Base-by-base conservation (phyloP, 2,888 invertebrate genomes). In the Ischnus inquisitorius region DNA sequence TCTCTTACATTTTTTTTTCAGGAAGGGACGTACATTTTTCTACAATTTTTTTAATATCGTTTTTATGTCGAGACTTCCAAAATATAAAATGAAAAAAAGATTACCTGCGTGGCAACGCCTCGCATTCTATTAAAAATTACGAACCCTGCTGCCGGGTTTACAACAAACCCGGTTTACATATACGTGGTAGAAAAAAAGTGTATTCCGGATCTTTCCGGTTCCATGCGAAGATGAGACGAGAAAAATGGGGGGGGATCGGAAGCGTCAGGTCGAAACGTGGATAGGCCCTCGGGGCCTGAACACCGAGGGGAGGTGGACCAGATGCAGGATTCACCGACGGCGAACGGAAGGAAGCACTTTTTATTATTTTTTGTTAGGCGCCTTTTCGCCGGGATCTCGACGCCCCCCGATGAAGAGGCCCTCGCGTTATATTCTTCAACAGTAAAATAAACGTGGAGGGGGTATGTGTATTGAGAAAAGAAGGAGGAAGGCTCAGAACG, bases 261-360 rank as follows among this genome's bases (percentile, higher is more conserved):
- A 83, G 86, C 84, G 84, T 84, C 72, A 68, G 82, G 72, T 82
- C 84, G 86, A 83, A 86, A 77, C 76, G 79, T 80, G 85, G 85
- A 62, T 60, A 28, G 68, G 64, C 62, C 82, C 75, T 46, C 71
- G 39, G 79, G 76, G 75, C 69, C 41, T 64, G 76, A 77, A 71
- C 72, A 76, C 65, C 22, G 48, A 79, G 69, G 79, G 69, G 54
- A 34, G 68, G 79, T 76, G 79, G 76, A 83, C 89, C 89, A 90
- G 89, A 90, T 90, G 89, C 88, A 84, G 84, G 88, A 88, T 88
- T 85, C 86, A 85, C 86, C 85, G 82, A 79, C 84, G 86, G 84
- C 48, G 60, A 88, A 88, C 88, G 90, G 89, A 90, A 89, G 89
- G 89, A 90, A 89, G 87, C 87, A 87, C 87, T 88, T 88, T 88